These are phyloP conservation scores for Drosophila mulleri DNA, from an alignment of 2,888 invertebrate genomes.

Conservation along the genomic window DNA sequence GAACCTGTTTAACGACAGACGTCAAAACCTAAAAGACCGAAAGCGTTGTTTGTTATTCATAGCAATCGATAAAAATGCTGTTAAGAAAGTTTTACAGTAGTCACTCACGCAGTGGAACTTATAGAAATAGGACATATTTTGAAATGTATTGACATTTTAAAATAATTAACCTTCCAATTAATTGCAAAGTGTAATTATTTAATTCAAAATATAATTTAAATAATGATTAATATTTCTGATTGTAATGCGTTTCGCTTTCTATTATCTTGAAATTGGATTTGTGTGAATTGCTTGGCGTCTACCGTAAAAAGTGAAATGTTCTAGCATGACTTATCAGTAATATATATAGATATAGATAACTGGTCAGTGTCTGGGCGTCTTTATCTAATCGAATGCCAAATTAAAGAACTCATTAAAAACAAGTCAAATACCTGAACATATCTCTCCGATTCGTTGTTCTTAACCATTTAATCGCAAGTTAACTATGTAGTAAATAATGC, in stretches of 20 bases:
- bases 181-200: too few relatives aligned
- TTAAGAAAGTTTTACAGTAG: conserved; percentile 1
- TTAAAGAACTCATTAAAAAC: conserved; percentile 13
- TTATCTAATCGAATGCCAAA: conserved; percentile 42
- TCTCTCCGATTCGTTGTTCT: background rate
- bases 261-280: background rate
- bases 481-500: background rate
- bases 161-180: too few relatives aligned
- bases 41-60: background rate
- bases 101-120: background rate
- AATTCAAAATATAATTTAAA: too few relatives aligned
- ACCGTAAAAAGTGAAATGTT: background rate
- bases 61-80: conserved; percentile 3
- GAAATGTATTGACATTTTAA: too few relatives aligned
- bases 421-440: conserved; percentile 5
- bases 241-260: background rate
- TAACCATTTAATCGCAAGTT: background rate
- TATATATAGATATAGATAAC: background rate
- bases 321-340: conserved; percentile 6
- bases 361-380: background rate
- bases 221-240: background rate
- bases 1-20: conserved; percentile 14
- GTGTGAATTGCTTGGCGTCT: background rate
- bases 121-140: background rate
- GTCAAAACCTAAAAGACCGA: background rate